Evolutionary conservation across 1,140 invertebrate genomes (phyloP).

Genomic region (Zaprionus inermis): DNA sequence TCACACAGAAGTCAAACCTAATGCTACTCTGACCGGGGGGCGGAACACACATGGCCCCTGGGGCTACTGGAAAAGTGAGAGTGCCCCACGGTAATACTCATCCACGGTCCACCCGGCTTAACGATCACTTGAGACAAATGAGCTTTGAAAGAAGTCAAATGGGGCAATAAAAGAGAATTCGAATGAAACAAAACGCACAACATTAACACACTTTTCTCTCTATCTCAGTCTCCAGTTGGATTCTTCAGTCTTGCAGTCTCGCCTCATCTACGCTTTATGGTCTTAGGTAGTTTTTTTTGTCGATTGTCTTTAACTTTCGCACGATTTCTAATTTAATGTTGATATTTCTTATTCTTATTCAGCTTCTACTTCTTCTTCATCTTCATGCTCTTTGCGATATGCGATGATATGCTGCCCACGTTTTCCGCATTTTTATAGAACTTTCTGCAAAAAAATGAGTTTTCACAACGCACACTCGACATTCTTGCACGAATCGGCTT

Average conservation of each 20-base stretch:
- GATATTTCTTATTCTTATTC: conserved; percentile 8
- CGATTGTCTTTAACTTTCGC: conserved; percentile 56
- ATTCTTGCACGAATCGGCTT: conserved; percentile 53
- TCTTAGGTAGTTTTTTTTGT: conserved; percentile 11
- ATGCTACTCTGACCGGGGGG: neutral
- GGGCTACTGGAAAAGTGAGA: conserved; percentile 50
- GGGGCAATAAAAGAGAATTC: conserved; percentile 37
- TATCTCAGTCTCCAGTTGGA: conserved; percentile 9
- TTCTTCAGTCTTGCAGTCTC: neutral
- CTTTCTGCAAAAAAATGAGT: conserved; percentile 35
- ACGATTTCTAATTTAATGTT: conserved; percentile 70
- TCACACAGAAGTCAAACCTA: conserved; percentile 23
- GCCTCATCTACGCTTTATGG: conserved; percentile 11
- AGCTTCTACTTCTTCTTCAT: conserved; percentile 28
- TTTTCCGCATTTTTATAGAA: conserved; percentile 60
- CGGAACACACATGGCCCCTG: neutral
- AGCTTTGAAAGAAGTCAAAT: conserved; percentile 36
- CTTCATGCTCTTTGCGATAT: conserved; percentile 19
- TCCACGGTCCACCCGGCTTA: neutral
- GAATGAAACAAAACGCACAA: conserved; percentile 36
- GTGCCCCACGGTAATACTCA: conserved; percentile 15
- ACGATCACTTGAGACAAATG: conserved; percentile 42
- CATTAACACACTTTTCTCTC: conserved; percentile 46
- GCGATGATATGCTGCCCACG: conserved; percentile 40
- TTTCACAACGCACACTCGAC: conserved; percentile 41